Conservation (phyloP, 2,888 invertebrate species). For the Eupithecia abbreviata region DNA sequence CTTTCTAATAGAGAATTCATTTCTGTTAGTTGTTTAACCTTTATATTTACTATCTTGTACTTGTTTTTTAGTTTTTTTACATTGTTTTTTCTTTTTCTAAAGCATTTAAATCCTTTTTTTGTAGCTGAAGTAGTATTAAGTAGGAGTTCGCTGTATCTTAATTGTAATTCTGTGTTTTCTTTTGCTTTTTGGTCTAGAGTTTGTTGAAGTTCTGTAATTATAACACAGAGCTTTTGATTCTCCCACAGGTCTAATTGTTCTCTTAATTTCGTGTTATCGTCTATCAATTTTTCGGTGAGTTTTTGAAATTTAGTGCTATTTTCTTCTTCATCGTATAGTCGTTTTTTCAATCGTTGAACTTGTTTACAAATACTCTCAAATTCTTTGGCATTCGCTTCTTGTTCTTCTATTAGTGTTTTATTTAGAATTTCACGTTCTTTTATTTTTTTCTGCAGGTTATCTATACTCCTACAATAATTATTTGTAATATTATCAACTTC, state of each 20-base stretch:
- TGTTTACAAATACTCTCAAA: constrained; percentile 4
- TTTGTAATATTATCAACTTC: neutral
- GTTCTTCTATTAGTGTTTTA: neutral
- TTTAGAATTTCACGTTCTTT: neutral
- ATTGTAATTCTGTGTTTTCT: neutral
- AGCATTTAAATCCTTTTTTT: constrained; percentile 1
- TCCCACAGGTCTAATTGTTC: neutral
- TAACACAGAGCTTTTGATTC: neutral
- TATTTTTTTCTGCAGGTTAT: neutral
- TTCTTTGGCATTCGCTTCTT: neutral
- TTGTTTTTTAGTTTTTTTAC: neutral
- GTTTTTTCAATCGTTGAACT: neutral
- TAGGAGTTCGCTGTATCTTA: neutral
- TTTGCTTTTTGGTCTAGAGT: neutral
- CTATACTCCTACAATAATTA: neutral
- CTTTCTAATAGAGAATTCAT: neutral
- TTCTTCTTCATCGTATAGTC: neutral
- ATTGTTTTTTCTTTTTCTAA: neutral
- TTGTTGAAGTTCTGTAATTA: neutral
- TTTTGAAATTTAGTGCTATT: neutral
- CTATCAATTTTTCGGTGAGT: neutral
- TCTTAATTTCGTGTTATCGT: neutral
- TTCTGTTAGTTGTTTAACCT: too few species aligned
- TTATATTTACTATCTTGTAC: neutral
- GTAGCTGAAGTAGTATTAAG: neutral